These are phyloP conservation scores for Onychostoma macrolepis DNA, from an alignment of 2,113 vertebrate species.

Conservation along the genomic window DNA sequence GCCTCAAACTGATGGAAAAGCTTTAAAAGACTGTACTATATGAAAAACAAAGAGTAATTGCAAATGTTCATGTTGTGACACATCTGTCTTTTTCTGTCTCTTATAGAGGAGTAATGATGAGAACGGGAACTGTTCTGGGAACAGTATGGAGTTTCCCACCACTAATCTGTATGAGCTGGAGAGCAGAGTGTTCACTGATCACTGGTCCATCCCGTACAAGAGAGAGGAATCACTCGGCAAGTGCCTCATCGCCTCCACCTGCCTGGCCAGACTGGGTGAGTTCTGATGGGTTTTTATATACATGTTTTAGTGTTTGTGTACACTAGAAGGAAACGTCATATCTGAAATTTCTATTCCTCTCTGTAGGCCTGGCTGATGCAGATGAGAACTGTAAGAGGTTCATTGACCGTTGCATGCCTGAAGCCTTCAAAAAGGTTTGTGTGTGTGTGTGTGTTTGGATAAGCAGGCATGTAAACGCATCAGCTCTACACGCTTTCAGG, in stretches of 20 bases:
- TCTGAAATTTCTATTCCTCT: conserved; percentile 48
- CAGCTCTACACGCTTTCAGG: background rate
- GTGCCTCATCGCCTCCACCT: conserved; percentile 94
- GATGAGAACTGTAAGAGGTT: conserved; percentile 98
- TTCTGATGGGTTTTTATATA: background rate
- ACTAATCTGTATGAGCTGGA: conserved; percentile 98
- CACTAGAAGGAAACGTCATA: background rate
- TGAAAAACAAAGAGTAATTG: background rate
- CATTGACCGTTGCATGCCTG: conserved; percentile 97
- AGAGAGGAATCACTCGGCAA: conserved; percentile 96
- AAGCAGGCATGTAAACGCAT: background rate
- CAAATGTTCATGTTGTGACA: background rate
- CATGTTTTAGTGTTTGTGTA: conserved; percentile 3
- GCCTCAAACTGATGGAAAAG: background rate
- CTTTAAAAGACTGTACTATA: background rate
- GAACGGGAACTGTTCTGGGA: conserved; percentile 95
- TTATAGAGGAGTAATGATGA: conserved; percentile 90
- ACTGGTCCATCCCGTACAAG: conserved; percentile 99
- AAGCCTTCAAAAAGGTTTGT: conserved; percentile 97
- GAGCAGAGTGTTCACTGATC: conserved; percentile 96
- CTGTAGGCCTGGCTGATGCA: conserved; percentile 91
- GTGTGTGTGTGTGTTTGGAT: background rate
- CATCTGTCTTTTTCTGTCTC: conserved; percentile 42
- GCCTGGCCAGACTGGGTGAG: conserved; percentile 92
- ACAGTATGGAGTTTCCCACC: conserved; percentile 96